Evolutionary conservation across 2,797 vertebrate species (phyloP).

Genomic region (Phrynocephalus guinanensis): DNA sequence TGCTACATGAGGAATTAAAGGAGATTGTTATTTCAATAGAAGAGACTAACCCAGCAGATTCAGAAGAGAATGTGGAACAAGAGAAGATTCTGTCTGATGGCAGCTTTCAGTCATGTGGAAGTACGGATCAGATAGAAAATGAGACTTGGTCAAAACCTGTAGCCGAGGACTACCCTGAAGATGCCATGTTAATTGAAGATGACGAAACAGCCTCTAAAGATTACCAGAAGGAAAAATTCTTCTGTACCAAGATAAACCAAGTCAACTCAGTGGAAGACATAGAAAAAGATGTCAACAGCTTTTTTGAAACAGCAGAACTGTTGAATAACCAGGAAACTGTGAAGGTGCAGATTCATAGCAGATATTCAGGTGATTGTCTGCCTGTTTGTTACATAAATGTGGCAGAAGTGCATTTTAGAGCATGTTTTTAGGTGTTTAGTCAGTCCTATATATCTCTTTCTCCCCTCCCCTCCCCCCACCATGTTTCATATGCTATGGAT

Average conservation of each 20-base stretch:
- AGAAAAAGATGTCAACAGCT: constrained; percentile 89
- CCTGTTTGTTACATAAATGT: neutral
- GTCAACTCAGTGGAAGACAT: constrained; percentile 83
- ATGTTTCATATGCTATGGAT: neutral
- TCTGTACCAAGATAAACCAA: constrained; percentile 88
- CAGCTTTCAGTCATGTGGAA: constrained; percentile 92
- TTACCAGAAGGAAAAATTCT: constrained; percentile 92
- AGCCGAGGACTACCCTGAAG: constrained; percentile 86
- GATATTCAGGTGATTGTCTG: constrained; percentile 83
- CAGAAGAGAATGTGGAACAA: constrained; percentile 85
- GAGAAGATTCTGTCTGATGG: constrained; percentile 88
- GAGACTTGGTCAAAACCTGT: constrained; percentile 77
- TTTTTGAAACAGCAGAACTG: constrained; percentile 81
- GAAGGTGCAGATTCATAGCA: constrained; percentile 89
- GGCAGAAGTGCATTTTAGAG: neutral
- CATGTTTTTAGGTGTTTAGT: neutral
- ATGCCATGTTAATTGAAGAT: constrained; percentile 92
- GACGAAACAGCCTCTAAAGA: constrained; percentile 87
- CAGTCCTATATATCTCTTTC: neutral
- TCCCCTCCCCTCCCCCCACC: too few species aligned
- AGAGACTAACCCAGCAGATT: constrained; percentile 78
- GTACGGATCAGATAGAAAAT: constrained; percentile 87
- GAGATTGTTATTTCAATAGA: constrained; percentile 86
- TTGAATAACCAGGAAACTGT: constrained; percentile 92
- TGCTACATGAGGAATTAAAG: constrained; percentile 97